phyloP scores from a whole-genome alignment of 64 coral and sea anemone species.

The Stichodactyla mertensii region DNA sequence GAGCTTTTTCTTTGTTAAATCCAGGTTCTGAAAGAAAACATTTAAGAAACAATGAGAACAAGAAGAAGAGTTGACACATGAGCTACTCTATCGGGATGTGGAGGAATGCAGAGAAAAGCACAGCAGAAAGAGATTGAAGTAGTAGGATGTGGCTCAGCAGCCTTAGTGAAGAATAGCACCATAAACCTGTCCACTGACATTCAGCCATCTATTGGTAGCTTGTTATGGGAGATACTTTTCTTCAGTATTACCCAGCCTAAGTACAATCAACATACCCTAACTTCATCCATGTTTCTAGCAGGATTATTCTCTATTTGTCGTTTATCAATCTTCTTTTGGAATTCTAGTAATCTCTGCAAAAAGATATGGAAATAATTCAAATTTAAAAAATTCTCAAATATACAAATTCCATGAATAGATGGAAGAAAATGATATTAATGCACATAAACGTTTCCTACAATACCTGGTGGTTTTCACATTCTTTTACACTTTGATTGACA shows the following conservation, averaged over 20 bases:
- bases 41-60: not conserved
- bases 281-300: constrained; percentile 77
- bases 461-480: constrained; percentile 92
- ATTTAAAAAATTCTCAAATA: not conserved
- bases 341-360: constrained; percentile 72
- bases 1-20: constrained; percentile 86
- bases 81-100: no score
- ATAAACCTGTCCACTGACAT: no score
- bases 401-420: not conserved
- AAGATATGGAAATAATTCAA: not conserved
- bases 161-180: no score
- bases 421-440: not conserved
- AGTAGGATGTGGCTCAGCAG: not conserved
- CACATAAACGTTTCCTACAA: not conserved
- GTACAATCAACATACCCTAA: constrained; percentile 45
- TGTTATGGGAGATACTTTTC: no score
- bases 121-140: no score
- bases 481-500: constrained; percentile 97
- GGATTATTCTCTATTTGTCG: constrained; percentile 72
- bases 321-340: constrained; percentile 92
- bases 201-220: no score
- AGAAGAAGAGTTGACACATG: not conserved
- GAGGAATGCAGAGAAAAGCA: no score
- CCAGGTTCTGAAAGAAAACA: constrained; percentile 54
- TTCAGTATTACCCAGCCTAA: no score